These are phyloP conservation scores for Speoplatyrhinus poulsoni DNA, from an alignment of 2,113 vertebrate species.

Conservation along the genomic window DNA sequence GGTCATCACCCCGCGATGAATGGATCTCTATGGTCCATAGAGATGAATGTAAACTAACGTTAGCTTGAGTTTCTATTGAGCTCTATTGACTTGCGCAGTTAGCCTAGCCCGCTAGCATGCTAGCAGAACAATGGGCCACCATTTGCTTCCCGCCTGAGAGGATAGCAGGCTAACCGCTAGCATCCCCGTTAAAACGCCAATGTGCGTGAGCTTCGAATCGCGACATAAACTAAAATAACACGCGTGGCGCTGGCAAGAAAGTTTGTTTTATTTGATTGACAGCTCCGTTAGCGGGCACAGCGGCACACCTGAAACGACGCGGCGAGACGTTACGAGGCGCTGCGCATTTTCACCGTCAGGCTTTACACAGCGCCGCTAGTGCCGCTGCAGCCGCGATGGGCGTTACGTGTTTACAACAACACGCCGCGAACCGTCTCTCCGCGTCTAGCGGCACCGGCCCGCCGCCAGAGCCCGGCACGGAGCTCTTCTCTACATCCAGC, in stretches of 20 bases:
- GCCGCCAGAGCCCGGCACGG: neutral
- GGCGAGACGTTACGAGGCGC: neutral
- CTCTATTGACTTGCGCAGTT: conserved; percentile 29
- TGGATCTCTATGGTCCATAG: neutral
- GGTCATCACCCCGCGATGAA: neutral
- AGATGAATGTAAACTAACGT: neutral
- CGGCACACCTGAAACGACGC: too few species aligned
- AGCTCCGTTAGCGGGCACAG: neutral
- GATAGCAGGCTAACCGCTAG: conserved; percentile 41
- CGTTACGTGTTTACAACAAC: conserved; percentile 52
- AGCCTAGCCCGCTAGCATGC: conserved; percentile 57
- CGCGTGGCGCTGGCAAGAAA: fast-evolving
- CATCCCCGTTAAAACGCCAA: neutral
- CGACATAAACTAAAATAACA: neutral
- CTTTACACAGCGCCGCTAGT: conserved; percentile 21
- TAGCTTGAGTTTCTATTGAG: neutral
- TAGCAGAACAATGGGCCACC: conserved; percentile 76
- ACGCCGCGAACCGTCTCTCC: neutral
- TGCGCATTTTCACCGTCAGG: conserved; percentile 52
- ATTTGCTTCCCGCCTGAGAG: conserved; percentile 78
- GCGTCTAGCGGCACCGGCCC: neutral
- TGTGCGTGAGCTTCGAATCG: neutral
- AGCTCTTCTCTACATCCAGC: neutral
- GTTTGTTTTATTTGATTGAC: neutral
- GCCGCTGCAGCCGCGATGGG: conserved; percentile 21